A percentile compares a stretch with the other conserved stretches of the same genome.
These are phyloP conservation scores for Ferrisia virgata DNA, from an alignment of 2,888 invertebrate species.

Conservation along the genomic window DNA sequence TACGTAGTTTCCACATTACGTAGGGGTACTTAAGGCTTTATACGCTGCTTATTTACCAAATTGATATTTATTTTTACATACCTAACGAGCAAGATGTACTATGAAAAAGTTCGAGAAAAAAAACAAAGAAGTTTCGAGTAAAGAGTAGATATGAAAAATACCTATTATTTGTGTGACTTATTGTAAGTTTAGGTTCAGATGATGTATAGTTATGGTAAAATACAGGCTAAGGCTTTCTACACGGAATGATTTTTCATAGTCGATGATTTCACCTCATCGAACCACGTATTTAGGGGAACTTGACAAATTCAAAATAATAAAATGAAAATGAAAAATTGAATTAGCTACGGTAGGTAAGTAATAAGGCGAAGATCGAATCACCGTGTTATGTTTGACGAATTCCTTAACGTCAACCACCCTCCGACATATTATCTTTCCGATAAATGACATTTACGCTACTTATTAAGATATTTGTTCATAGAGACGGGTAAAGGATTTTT, in stretches of 20 bases:
- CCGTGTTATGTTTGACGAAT: background rate
- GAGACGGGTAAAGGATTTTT: slow-evolving; percentile 25
- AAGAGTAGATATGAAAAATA: too few relatives aligned
- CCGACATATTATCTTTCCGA: background rate
- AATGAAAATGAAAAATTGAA: slow-evolving; percentile 1
- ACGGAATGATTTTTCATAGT: background rate
- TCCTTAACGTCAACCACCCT: slow-evolving; percentile 21
- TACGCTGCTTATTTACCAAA: too few relatives aligned
- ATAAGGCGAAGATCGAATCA: background rate
- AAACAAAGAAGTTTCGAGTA: background rate
- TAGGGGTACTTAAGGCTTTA: too few relatives aligned
- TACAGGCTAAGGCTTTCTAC: too few relatives aligned
- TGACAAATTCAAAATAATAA: slow-evolving; percentile 21
- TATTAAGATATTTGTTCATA: slow-evolving; percentile 24
- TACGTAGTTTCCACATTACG: background rate
- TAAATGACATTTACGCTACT: slow-evolving; percentile 31
- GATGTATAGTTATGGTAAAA: too few relatives aligned
- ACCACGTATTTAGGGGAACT: background rate
- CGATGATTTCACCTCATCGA: background rate
- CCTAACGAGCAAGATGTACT: background rate
- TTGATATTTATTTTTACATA: background rate
- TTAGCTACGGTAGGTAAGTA: background rate
- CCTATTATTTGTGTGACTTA: too few relatives aligned
- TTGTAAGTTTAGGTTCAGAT: background rate
- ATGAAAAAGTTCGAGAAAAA: background rate